Conservation (phyloP, 2,888 invertebrate genomes). For the Callyntrura guangdongensis region DNA sequence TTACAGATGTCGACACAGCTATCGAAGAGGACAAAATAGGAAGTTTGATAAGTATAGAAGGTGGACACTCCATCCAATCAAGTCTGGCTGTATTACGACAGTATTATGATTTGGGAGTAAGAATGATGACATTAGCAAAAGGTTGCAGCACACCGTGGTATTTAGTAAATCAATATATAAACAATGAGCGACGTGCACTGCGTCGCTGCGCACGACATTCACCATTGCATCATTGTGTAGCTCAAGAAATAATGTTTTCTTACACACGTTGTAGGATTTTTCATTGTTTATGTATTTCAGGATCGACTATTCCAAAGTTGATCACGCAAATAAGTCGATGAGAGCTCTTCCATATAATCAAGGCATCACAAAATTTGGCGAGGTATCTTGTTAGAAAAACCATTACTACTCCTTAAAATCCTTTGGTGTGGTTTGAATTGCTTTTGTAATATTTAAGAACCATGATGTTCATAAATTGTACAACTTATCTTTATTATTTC, state of each 20-base stretch:
- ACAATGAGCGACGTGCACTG: no score
- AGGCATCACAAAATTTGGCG: conserved; percentile 80
- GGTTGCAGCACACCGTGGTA: conserved; percentile 96
- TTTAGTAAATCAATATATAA: no score
- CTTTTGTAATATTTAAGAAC: background rate
- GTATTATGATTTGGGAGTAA: conserved; percentile 95
- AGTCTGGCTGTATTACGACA: conserved; percentile 95
- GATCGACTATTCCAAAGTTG: conserved; percentile 77
- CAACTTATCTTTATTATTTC: background rate
- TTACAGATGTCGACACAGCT: conserved; percentile 63
- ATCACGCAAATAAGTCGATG: conserved; percentile 67
- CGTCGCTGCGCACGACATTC: no score
- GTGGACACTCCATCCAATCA: conserved; percentile 96
- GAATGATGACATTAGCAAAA: conserved; percentile 96
- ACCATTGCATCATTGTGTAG: no score
- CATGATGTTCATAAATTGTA: background rate
- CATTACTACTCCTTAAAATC: no score
- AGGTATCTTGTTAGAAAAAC: conserved; percentile 65
- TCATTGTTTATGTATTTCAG: conserved; percentile 30
- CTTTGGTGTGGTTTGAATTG: background rate
- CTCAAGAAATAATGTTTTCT: no score
- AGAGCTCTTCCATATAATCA: conserved; percentile 69
- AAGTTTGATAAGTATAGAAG: conserved; percentile 93
- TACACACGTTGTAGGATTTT: conserved; percentile 92
- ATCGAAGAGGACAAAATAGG: conserved; percentile 86